Conservation (phyloP, 2,113 vertebrate genomes). For the Lepus americanus region DNA sequence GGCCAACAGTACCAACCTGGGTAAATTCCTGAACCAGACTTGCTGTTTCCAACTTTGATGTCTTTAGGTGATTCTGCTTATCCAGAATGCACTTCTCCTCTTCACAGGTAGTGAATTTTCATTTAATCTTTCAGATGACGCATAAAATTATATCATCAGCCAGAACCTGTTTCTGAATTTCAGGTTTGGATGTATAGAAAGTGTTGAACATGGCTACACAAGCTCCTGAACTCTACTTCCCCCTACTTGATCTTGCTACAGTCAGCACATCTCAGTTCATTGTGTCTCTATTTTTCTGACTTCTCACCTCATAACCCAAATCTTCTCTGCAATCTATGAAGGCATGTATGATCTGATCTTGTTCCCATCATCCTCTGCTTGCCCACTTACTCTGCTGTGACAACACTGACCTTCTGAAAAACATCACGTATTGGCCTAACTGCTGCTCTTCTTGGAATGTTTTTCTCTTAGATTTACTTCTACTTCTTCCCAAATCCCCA, state of each 20-base stretch:
- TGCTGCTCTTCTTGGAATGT: neutral
- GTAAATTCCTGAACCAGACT: neutral
- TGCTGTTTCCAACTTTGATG: neutral
- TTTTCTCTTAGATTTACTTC: neutral
- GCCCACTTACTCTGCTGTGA: neutral
- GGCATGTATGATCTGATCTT: neutral
- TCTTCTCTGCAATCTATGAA: neutral
- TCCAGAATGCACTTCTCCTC: neutral
- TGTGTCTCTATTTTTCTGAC: neutral
- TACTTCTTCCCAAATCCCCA: neutral
- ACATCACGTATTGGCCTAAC: neutral
- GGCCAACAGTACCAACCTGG: neutral
- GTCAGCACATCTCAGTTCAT: neutral
- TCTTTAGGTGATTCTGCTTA: neutral
- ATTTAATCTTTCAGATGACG: slow-evolving; percentile 1
- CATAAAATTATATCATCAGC: neutral
- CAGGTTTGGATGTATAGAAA: neutral
- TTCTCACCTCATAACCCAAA: neutral
- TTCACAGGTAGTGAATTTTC: neutral
- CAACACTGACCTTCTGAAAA: neutral
- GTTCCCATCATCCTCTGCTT: neutral
- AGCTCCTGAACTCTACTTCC: neutral
- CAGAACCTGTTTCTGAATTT: neutral
- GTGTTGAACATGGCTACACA: neutral
- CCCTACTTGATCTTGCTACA: neutral